Base-by-base conservation (phyloP, 2,888 invertebrate species). In the Napeogenes sylphis region DNA sequence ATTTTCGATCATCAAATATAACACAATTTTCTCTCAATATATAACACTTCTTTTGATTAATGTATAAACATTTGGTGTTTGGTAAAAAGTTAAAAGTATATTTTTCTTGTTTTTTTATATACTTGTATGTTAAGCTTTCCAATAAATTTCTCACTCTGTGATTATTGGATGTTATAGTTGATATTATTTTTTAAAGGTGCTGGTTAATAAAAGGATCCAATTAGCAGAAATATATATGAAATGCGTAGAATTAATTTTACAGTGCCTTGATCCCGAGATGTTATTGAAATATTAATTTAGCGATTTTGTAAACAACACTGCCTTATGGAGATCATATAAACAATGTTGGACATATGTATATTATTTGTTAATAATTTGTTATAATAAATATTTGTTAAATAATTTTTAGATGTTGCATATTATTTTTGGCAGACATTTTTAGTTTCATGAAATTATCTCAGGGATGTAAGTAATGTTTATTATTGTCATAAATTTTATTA, bases 251-350 rank as follows among this genome's bases (percentile, higher is more conserved):
- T 67, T 68, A 67, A 67, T 66, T 70, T 68, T 54, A 62, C 64
- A 68, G 70, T 70, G 70, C 70, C 70, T 70, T 70, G 59, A 61
- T 62, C 63, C 62, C 61, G 55, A 64, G 62, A 62, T 56, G 33
- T 55, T 58, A 61, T 32, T 42, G 53, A 59, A 62, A 60, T 51
- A 59, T 65, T 63, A 51, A 56, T 62, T 63, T 68, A 65, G 61
- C 65, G 56, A 64, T 64, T 66, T 64, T 61, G 21, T 64, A 59
- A 69, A 57, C 63, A 45, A 62, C 57, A 63, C 55, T 62, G 62
- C 62, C 66, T 62, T 62, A 58, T 55, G 21, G 38, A 47, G 30
- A 51, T 5, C 42, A 58, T 55, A 12, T 55, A 45, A 4, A 51
- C 38, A 47, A 45, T 54, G 32, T n/a, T 32, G 32, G 10, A 55